These are phyloP conservation scores for Alexandromys fortis DNA, from an alignment of 2,113 vertebrate species.

Conservation along the genomic window DNA sequence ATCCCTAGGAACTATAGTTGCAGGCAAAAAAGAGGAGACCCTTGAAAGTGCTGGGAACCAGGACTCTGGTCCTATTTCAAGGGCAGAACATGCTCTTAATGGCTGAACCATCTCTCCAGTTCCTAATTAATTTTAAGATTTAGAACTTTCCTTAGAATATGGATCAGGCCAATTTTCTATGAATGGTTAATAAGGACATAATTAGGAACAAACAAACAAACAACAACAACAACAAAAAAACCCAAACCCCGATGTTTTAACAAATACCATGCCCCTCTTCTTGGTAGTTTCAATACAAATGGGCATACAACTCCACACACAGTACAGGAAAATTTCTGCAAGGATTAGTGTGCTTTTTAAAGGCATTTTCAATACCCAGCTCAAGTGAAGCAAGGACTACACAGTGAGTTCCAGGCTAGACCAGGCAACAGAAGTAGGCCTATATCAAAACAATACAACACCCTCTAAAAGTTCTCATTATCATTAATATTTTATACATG, in stretches of 20 bases:
- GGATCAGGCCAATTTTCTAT: neutral
- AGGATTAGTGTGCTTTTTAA: neutral
- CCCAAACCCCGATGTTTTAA: neutral
- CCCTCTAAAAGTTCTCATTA: neutral
- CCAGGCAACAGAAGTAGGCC: neutral
- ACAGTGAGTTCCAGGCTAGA: neutral
- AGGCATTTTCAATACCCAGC: neutral
- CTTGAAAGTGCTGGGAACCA: neutral
- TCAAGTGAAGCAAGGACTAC: neutral
- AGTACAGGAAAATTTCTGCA: neutral
- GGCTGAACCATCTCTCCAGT: no score
- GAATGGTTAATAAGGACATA: neutral
- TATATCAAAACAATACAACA: neutral
- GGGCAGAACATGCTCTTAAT: neutral
- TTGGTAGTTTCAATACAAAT: neutral
- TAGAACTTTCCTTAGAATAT: neutral
- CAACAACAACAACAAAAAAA: no score
- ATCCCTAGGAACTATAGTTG: neutral
- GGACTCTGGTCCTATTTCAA: neutral
- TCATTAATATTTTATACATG: slow-evolving; percentile 60
- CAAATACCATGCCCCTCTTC: neutral
- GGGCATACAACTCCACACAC: neutral
- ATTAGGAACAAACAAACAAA: neutral
- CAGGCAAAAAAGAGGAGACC: neutral
- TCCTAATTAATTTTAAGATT: neutral